These are phyloP conservation scores for Nasonia longicornis DNA, from an alignment of 1,140 invertebrate species.

Conservation along the genomic window DNA sequence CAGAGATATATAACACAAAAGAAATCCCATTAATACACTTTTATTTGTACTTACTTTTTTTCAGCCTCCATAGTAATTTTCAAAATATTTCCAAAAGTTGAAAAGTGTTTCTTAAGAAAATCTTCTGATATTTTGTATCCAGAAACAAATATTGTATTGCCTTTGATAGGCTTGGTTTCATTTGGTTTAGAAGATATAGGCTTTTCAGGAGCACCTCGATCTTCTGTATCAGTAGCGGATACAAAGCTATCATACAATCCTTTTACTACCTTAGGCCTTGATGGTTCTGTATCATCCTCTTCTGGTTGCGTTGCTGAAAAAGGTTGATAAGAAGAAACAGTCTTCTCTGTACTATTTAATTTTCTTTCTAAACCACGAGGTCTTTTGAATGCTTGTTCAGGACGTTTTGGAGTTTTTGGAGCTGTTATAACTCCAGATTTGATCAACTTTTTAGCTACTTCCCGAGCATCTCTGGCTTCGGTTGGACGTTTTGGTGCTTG, in stretches of 20 bases:
- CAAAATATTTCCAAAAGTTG: constrained; percentile 83
- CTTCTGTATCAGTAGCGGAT: constrained; percentile 78
- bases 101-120: constrained; percentile 83
- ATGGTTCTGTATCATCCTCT: constrained; percentile 71
- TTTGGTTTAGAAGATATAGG: constrained; percentile 64
- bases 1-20: constrained; percentile 17
- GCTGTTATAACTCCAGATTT: constrained; percentile 93
- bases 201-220: constrained; percentile 70
- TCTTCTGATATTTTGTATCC: constrained; percentile 87
- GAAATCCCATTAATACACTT: constrained; percentile 33
- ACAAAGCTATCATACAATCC: constrained; percentile 93
- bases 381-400: constrained; percentile 88
- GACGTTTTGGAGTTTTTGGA: constrained; percentile 79
- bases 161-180: constrained; percentile 77
- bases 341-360: constrained; percentile 78
- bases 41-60: constrained; percentile 76
- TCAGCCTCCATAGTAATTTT: constrained; percentile 92
- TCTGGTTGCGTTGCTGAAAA: constrained; percentile 85
- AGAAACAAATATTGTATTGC: constrained; percentile 88
- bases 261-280: constrained; percentile 73
- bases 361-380: constrained; percentile 86
- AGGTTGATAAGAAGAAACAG: constrained; percentile 87
- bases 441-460: constrained; percentile 94
- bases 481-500: constrained; percentile 82
- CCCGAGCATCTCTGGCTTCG: constrained; percentile 91